These are phyloP conservation scores for Drosophila parthenogenetica DNA, from an alignment of 2,888 invertebrate genomes.

Conservation along the genomic window DNA sequence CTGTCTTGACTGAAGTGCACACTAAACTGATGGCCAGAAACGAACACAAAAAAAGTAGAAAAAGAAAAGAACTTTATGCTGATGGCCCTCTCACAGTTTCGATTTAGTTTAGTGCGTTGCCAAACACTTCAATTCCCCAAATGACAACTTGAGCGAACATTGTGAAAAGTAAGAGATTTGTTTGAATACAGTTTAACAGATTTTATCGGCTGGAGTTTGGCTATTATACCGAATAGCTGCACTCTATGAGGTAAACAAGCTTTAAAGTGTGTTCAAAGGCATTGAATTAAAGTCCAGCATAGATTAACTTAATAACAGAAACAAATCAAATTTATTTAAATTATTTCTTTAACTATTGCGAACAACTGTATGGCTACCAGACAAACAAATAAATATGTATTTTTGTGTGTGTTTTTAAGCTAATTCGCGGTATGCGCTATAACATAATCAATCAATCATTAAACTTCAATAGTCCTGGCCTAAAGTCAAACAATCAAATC, in stretches of 20 bases:
- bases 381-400: not conserved
- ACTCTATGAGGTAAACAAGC: conserved; percentile 1
- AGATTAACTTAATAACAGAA: too few relatives aligned
- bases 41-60: not conserved
- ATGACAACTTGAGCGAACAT: conserved; percentile 41
- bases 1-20: conserved; percentile 19
- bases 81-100: conserved; percentile 19
- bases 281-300: conserved; percentile 1
- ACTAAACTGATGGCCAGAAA: conserved; percentile 8
- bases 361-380: not conserved
- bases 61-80: conserved; percentile 29
- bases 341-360: not conserved
- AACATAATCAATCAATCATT: conserved; percentile 75
- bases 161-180: conserved; percentile 17
- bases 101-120: conserved; percentile 20
- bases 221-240: not conserved
- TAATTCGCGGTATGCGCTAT: conserved; percentile 19
- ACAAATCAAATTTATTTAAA: too few relatives aligned
- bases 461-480: conserved; percentile 50
- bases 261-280: not conserved
- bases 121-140: conserved; percentile 41
- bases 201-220: conserved; percentile 2
- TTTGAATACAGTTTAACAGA: conserved; percentile 34
- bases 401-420: not conserved
- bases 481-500: conserved; percentile 57